These are phyloP conservation scores for Eustalomyia histrio DNA, from an alignment of 2,888 invertebrate genomes.

Conservation along the genomic window DNA sequence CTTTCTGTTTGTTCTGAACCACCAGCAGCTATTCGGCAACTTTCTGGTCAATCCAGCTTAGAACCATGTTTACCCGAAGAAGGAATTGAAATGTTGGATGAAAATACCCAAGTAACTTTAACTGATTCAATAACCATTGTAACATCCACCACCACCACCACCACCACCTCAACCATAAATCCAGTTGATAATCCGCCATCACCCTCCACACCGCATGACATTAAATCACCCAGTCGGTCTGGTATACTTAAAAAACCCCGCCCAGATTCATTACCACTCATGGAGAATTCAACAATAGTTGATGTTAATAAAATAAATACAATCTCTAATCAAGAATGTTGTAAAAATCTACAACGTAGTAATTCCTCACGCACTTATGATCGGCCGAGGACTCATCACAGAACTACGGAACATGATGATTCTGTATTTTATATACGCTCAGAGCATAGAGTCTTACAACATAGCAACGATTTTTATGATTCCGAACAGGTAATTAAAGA, in stretches of 20 bases:
- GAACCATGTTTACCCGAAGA: constrained; percentile 79
- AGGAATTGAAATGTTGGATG: constrained; percentile 67
- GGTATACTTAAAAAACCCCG: constrained; percentile 72
- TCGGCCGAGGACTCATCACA: constrained; percentile 74
- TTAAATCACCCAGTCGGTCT: constrained; percentile 54
- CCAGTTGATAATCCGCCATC: constrained; percentile 51
- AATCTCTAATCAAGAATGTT: constrained; percentile 39
- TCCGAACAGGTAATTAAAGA: constrained; percentile 79
- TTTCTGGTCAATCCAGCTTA: constrained; percentile 79
- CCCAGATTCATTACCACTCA: constrained; percentile 74
- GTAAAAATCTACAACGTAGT: constrained; percentile 71
- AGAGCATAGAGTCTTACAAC: constrained; percentile 67
- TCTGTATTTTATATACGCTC: constrained; percentile 75
- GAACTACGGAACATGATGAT: constrained; percentile 76
- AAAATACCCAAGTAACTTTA: constrained; percentile 36
- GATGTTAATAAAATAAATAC: constrained; percentile 48
- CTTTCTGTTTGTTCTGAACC: constrained; percentile 79
- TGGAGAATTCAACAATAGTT: constrained; percentile 59
- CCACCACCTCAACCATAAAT: constrained; percentile 39
- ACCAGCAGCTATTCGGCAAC: constrained; percentile 74
- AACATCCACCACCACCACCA: constrained; percentile 23
- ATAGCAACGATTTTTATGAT: constrained; percentile 75
- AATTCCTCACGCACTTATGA: constrained; percentile 78
- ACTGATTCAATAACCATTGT: not conserved
- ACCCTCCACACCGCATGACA: constrained; percentile 10